Evolutionary conservation across 2,888 invertebrate species (phyloP).

Genomic region (Temnothorax ravouxi): DNA sequence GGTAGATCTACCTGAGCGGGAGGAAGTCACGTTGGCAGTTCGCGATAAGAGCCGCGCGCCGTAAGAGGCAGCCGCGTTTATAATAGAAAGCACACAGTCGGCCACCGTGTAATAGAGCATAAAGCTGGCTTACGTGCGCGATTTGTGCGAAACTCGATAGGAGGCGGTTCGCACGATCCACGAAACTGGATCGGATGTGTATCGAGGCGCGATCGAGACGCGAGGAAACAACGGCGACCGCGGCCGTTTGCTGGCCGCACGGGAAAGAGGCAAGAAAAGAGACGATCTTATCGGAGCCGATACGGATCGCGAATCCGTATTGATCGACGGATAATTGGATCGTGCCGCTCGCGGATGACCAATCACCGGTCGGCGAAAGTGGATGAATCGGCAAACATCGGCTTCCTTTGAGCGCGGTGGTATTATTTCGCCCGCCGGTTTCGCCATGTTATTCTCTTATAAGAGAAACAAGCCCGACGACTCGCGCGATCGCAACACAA

Average conservation of each 20-base stretch:
- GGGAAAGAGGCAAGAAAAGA: conserved; percentile 48
- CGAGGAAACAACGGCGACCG: conserved; percentile 66
- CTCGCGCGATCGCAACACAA: conserved; percentile 19
- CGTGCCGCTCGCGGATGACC: conserved; percentile 55
- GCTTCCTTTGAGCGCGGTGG: conserved; percentile 44
- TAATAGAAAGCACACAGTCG: conserved; percentile 64
- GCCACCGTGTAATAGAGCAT: conserved; percentile 69
- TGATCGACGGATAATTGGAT: conserved; percentile 67
- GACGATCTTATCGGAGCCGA: conserved; percentile 66
- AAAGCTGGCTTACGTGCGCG: conserved; percentile 68
- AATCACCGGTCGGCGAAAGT: conserved; percentile 60
- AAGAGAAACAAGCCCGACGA: conserved; percentile 46
- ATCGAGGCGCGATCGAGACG: conserved; percentile 66
- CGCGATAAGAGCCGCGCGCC: conserved; percentile 55
- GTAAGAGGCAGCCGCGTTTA: conserved; percentile 32
- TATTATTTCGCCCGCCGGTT: conserved; percentile 32
- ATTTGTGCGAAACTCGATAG: conserved; percentile 78
- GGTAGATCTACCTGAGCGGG: conserved; percentile 51
- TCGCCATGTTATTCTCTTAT: conserved; percentile 25
- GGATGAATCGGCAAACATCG: conserved; percentile 56
- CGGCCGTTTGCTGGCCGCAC: conserved; percentile 63
- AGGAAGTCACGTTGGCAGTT: conserved; percentile 52
- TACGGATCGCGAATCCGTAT: conserved; percentile 68
- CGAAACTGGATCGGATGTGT: conserved; percentile 78
- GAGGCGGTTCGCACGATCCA: conserved; percentile 77